A percentile compares a stretch with the other conserved stretches of the same genome.
phyloP scores from a whole-genome alignment of 2,113 vertebrate genomes.

The Psilopsiagon aymara region DNA sequence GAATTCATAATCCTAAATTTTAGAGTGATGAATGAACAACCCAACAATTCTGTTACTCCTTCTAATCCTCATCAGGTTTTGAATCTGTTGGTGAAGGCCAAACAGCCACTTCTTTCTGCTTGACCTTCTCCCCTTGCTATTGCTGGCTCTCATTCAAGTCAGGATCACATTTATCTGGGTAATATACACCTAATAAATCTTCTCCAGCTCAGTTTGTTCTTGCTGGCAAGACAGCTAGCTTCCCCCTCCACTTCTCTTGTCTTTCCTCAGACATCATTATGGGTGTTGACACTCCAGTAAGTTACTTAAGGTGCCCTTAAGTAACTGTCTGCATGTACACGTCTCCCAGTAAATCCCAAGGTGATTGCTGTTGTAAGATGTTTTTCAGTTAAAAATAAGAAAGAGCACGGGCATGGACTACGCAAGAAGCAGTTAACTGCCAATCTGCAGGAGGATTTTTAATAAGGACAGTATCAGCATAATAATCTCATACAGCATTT shows the following conservation, averaged over 20 bases:
- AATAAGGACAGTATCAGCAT: neutral
- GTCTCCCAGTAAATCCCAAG: neutral
- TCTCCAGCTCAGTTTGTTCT: constrained; percentile 22
- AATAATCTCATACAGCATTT: neutral
- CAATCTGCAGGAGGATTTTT: neutral
- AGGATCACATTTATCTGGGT: constrained; percentile 53
- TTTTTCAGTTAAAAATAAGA: constrained; percentile 8
- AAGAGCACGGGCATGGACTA: neutral
- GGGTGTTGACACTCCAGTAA: constrained; percentile 52
- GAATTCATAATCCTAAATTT: constrained; percentile 18
- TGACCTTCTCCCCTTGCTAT: constrained; percentile 49
- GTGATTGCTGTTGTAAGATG: neutral
- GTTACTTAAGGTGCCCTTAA: constrained; percentile 55
- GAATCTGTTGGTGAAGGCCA: neutral
- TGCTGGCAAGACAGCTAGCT: constrained; percentile 38
- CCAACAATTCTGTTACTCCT: constrained; percentile 29
- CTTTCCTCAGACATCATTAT: constrained; percentile 56
- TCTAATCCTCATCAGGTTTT: neutral
- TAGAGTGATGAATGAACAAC: constrained; percentile 11
- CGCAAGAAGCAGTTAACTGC: neutral
- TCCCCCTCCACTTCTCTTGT: constrained; percentile 48
- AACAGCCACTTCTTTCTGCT: constrained; percentile 44
- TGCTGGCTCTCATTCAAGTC: constrained; percentile 50
- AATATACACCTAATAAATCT: constrained; percentile 59
- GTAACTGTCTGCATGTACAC: constrained; percentile 5